A percentile compares a stretch with the other conserved stretches of the same genome.
Evolutionary conservation across 2,113 vertebrate genomes (phyloP).

Genomic region (Colaptes auratus): DNA sequence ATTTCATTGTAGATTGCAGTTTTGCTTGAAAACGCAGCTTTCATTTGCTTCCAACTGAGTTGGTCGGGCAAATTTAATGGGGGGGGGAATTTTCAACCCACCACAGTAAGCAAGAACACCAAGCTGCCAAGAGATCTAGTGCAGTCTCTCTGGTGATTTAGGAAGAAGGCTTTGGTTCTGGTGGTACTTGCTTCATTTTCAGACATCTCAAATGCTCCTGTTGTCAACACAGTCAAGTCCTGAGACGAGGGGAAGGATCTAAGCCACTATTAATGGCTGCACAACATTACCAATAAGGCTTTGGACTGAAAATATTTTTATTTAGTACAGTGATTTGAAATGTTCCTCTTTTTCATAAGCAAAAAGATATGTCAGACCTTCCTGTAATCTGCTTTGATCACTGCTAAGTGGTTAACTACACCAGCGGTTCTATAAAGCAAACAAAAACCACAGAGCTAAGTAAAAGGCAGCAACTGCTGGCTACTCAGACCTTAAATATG

Average conservation of each 20-base stretch:
- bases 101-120: accelerated
- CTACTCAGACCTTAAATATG: neutral
- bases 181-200: neutral
- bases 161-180: neutral
- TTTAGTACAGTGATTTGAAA: neutral
- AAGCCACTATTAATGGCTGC: accelerated
- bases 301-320: neutral
- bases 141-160: neutral
- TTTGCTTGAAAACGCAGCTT: too few species aligned
- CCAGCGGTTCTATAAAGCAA: neutral
- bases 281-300: neutral
- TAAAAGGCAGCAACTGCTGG: neutral
- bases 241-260: neutral
- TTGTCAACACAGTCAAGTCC: neutral
- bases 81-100: too few species aligned
- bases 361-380: neutral
- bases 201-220: neutral
- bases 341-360: neutral
- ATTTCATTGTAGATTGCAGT: too few species aligned
- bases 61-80: too few species aligned
- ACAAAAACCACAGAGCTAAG: neutral
- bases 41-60: too few species aligned
- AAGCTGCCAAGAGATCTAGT: neutral
- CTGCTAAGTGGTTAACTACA: neutral
- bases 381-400: neutral